Evolutionary conservation across 2,888 invertebrate genomes (phyloP), one percentile per base, ranked within the genome.

Genomic region (Gortyna flavago): DNA sequence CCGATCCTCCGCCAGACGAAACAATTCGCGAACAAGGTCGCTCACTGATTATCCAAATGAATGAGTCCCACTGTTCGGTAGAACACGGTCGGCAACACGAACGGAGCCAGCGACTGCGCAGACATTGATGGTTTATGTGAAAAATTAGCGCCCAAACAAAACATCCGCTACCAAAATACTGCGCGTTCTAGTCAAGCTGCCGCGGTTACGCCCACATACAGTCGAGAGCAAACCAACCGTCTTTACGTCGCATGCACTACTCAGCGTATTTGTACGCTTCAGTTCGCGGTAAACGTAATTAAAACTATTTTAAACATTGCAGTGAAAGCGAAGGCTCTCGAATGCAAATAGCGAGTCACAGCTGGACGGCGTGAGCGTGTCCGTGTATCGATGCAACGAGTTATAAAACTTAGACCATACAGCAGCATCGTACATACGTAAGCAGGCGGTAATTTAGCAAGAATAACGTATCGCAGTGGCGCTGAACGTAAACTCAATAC

Each of bases 21-120:
- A 87, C 90, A 86, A 90, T 88, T 89, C 86, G 85, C 80, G 86
- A 87, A 76, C 92, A 89, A 91, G 92, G 91, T 71, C 90, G 74
- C 76, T 61, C 57, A 44, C 83, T 84, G 73, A 84, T 86, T 76
- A 78, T 62, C 59, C 29, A 66, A 85, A 82, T 85, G 79, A 87
- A 81, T 69, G 81, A 84, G 74, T 72, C 62, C 54, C 66, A 18
- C 62, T 62, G 62, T 79, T 67, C 73, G 54, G 75, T 69, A 80
- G 70, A 72, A 66, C 74, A 75, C n/a, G n/a, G 80, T 74, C 79
- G 81, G 67, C 69, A 75, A 77, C 72, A 64, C 68, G 67, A 57
- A 67, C 64, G 29, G 54, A 72, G 44, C 48, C 48, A 35, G 65
- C 64, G 59, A 51, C 74, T 59, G n/a, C 70, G 41, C 72, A 75